phyloP scores from a whole-genome alignment of 2,888 invertebrate species.

The Agriopis aurantiaria region DNA sequence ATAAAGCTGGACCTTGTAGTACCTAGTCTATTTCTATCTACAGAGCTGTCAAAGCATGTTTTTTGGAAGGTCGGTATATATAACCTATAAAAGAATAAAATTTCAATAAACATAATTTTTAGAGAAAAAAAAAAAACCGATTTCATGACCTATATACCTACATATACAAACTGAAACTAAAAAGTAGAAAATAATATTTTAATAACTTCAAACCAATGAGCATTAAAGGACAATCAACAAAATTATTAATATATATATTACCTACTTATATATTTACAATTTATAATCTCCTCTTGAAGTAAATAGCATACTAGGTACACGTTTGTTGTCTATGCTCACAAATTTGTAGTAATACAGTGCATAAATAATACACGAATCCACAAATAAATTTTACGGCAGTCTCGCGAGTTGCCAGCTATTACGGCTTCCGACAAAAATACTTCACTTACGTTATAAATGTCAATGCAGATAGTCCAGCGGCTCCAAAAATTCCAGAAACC shows the following conservation, averaged over 20 bases:
- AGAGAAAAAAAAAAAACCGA: too few species aligned
- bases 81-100: not conserved
- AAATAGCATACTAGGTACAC: too few species aligned
- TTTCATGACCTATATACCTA: too few species aligned
- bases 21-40: not conserved
- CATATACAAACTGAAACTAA: too few species aligned
- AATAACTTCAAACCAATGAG: too few species aligned
- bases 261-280: too few species aligned
- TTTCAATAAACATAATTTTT: too few species aligned
- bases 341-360: conserved; percentile 5
- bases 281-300: too few species aligned
- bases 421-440: conserved; percentile 44
- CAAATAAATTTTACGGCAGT: conserved; percentile 51
- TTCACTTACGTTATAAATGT: conserved; percentile 31
- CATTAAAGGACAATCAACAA: too few species aligned
- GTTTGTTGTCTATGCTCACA: conserved; percentile 1
- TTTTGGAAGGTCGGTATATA: not conserved
- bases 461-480: conserved; percentile 30
- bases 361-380: conserved; percentile 42
- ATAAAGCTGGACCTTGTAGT: not conserved
- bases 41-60: not conserved
- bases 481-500: conserved; percentile 39
- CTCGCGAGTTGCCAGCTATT: conserved; percentile 36
- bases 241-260: too few species aligned
- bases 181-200: too few species aligned